A percentile compares a stretch with the other conserved stretches of the same genome.
Conservation (phyloP, 2,113 vertebrate species). For the Strigops habroptila region DNA sequence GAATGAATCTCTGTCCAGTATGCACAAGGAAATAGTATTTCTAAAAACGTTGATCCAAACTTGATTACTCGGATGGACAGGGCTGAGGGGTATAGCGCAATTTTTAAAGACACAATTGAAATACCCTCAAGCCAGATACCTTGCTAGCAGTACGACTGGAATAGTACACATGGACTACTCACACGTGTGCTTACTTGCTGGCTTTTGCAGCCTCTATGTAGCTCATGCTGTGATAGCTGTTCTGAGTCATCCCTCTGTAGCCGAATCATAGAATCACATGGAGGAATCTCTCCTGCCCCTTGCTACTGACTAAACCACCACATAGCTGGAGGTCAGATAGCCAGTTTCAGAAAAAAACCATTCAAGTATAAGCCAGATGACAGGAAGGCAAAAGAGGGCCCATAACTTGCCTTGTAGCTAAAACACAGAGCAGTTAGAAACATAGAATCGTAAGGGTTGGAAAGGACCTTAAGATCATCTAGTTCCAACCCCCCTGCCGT, state of each 20-base stretch:
- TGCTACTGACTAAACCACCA: neutral
- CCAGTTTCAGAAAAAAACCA: neutral
- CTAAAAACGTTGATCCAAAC: neutral
- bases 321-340: neutral
- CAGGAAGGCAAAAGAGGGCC: neutral
- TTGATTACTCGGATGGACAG: too few species aligned
- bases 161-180: too few species aligned
- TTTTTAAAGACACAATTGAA: too few species aligned
- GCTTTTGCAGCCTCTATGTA: neutral
- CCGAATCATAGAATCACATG: neutral
- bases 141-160: too few species aligned
- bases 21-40: neutral
- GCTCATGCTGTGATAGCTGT: neutral
- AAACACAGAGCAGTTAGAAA: neutral
- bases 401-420: neutral
- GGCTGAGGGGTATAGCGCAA: too few species aligned
- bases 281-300: neutral
- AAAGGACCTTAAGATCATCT: too few species aligned
- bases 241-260: neutral
- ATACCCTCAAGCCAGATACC: too few species aligned
- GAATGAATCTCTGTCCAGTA: neutral
- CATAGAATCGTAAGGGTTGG: too few species aligned
- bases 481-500: too few species aligned
- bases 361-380: neutral
- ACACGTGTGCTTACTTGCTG: too few species aligned